Conservation (phyloP, 2,113 vertebrate genomes). For the Campylomormyrus numenius region DNA sequence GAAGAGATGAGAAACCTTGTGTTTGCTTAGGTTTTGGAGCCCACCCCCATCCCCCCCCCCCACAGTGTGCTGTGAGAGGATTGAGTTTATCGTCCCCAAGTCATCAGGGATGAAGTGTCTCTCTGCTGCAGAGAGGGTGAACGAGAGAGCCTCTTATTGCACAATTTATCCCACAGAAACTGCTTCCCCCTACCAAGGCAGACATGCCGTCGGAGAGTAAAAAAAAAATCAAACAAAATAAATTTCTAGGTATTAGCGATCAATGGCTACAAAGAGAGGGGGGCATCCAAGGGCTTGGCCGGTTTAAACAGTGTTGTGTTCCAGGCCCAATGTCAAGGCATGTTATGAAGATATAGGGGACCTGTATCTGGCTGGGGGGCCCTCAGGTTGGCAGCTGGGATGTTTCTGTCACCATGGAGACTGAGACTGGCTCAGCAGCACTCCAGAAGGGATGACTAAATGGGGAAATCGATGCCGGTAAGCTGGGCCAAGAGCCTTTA, state of each 20-base stretch:
- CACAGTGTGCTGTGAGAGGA: not conserved
- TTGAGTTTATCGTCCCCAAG: not conserved
- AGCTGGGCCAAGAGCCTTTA: not conserved
- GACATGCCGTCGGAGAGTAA: not conserved
- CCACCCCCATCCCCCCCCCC: not conserved
- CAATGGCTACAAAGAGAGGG: not conserved
- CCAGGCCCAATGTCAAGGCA: not conserved
- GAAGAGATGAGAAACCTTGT: not conserved
- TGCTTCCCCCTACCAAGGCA: not conserved
- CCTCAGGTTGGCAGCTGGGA: not conserved
- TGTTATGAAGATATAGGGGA: not conserved
- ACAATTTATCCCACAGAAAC: not conserved
- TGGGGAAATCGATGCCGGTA: constrained; percentile 8
- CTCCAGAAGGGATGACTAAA: constrained; percentile 14
- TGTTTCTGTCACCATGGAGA: constrained; percentile 15
- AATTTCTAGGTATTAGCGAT: not conserved
- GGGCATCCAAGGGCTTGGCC: not conserved
- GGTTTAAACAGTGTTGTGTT: not conserved
- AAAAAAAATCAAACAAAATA: not conserved
- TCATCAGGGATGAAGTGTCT: not conserved
- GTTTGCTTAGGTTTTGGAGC: not conserved
- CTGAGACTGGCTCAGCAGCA: not conserved
- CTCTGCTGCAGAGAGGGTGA: not conserved
- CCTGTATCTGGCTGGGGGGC: not conserved
- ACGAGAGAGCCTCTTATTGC: not conserved